Base-by-base conservation (phyloP, 2,888 invertebrate species). In the Cosmia pyralina region DNA sequence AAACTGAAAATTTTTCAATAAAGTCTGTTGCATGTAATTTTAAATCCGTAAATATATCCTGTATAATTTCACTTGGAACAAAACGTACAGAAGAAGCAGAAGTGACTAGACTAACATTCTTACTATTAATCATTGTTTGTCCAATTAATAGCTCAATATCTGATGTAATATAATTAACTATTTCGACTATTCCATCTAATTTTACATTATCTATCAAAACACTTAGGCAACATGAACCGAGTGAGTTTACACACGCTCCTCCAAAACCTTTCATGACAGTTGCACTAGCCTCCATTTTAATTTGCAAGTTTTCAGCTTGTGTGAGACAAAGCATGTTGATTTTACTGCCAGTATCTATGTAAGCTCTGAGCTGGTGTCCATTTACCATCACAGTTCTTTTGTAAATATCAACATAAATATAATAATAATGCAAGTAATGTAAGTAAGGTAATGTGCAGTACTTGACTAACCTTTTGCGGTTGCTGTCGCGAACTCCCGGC, bases 311-410 rank as follows among this genome's bases (percentile, higher is more conserved):
- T n/a, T 58, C 28, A 52, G 64, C 58, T 64, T 22, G 13, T 58
- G 58, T 11, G 15, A 63, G 22, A 50, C 64, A 71, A 34, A 77
- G 60, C 19, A 74, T 60, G 60, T 77, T 74, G 28, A 77, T n/a
- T 64, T 70, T 73, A 60, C 68, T 77, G 41, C 77, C 73, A 13
- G 73, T 77, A 68, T 75, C 71, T 44, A 71, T 68, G 53, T 63
- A 71, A n/a, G 63, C 67, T 15, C 22, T 60, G 15, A 66, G 46
- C 28, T 44, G 58, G 10, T 46, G 48, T 57, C 67, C 48, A 58
- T 67, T 67, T 28, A 67, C 57, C 15, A 46, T 50, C 10, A 71
- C 72, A 59, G 58, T 50, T 38, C 44, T 57, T 69, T 69, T 65
- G 44, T 66, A 66, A 22, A 57, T 4, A 65, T 72, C 69, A 34